These are phyloP conservation scores for Monodelphis domestica DNA, from an alignment of 2,797 vertebrate genomes.

Conservation along the genomic window DNA sequence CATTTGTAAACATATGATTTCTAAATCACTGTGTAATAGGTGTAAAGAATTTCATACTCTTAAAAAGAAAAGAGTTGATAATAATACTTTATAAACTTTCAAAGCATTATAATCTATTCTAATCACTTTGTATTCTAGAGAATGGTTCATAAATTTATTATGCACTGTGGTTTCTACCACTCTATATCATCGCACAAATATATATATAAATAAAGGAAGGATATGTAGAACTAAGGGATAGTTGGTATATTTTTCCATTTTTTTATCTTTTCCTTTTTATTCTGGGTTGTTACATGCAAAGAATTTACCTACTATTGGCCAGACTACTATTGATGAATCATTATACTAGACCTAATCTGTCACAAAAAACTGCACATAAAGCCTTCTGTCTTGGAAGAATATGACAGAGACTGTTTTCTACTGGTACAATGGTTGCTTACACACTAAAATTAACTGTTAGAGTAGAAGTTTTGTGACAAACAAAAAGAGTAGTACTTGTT, in stretches of 20 bases:
- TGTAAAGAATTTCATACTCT: background rate
- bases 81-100: conserved; percentile 38
- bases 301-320: too few species aligned
- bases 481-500: conserved; percentile 33
- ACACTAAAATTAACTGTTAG: too few species aligned
- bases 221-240: background rate
- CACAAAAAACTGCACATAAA: too few species aligned
- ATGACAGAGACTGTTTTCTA: too few species aligned
- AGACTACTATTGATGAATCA: too few species aligned
- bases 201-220: too few species aligned
- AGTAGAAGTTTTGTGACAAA: background rate
- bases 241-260: background rate
- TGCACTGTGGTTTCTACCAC: background rate
- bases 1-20: background rate
- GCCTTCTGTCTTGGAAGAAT: too few species aligned
- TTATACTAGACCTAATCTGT: too few species aligned
- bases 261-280: background rate
- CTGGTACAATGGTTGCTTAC: too few species aligned
- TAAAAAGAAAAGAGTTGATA: background rate
- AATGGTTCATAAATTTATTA: background rate
- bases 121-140: background rate
- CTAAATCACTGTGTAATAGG: conserved; percentile 1
- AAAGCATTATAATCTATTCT: conserved; percentile 40
- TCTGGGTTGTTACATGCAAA: too few species aligned
- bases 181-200: background rate